Evolutionary conservation across 1,140 invertebrate genomes (phyloP), one percentile per base, ranked within the genome.

Genomic region (Drosophila parabipectinata): DNA sequence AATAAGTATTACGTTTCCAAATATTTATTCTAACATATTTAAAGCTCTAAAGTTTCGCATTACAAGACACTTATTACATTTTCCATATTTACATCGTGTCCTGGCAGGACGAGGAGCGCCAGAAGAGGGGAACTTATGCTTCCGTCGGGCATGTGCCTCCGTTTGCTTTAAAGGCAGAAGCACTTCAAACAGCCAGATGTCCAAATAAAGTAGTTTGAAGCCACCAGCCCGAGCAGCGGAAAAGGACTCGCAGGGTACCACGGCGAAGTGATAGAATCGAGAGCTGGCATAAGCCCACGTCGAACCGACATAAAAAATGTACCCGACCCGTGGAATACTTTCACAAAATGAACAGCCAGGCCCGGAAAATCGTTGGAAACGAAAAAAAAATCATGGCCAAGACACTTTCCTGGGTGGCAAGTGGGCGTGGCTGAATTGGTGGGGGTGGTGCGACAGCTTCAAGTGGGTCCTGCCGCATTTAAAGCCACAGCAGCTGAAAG

Each of bases 131-230:
- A 71, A 69, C 69, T 69, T 69, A 32, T 32, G 64, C 32, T 57
- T 41, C 41, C 67, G 44, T 50, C 18, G 9, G 66, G 41, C 63
- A 50, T 57, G 41, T 69, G 66, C 34, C 41, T 67, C 52, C 24
- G 14, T 47, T 37, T 37, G 60, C 30, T 39, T 71, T 71, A 71
- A 71, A 71, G 67, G 15, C 30, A 48, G 45, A 57, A 58, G 44
- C 68, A 82, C 78, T 82, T 87, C 78, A 87, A 87, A 88, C 78
- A 57, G 26, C 52, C 67, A 69, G 64, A 69, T 69, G 67, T 71
- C 78, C 57, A 67, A 85, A 88, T 85, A 85, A 85, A 88, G 82
- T 87, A 87, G 83, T 87, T 88, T 66, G 66, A 68, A 88, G 63
- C 54, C 55, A 41, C 34, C 41, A 32, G 34, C 51, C 14, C 10